Percentiles rank a stretch among this genome's conserved stretches.
Evolutionary conservation across 2,888 invertebrate genomes (phyloP).

Genomic region (Dasypogon diadema): DNA sequence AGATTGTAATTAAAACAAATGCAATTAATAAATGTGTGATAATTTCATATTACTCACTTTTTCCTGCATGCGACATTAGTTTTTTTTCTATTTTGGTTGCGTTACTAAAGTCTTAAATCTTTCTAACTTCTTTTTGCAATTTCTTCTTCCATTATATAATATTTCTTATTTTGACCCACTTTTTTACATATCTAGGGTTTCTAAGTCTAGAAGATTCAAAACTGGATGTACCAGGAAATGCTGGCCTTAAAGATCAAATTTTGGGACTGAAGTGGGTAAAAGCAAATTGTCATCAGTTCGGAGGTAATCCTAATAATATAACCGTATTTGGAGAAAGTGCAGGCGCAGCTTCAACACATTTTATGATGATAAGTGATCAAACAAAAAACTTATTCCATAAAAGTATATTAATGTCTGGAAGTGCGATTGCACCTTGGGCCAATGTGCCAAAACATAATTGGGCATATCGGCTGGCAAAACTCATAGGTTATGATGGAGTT

Average conservation of each 20-base stretch:
- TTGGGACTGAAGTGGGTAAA: slow-evolving; percentile 71
- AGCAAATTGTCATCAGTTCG: slow-evolving; percentile 69
- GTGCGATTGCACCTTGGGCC: slow-evolving; percentile 64
- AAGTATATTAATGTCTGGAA: slow-evolving; percentile 66
- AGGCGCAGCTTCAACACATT: slow-evolving; percentile 70
- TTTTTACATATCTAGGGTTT: slow-evolving; percentile 65
- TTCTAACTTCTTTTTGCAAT: too few species aligned
- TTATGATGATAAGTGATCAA: slow-evolving; percentile 69
- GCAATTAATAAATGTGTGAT: too few species aligned
- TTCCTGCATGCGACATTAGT: too few species aligned
- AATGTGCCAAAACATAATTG: slow-evolving; percentile 62
- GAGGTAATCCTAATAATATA: slow-evolving; percentile 70
- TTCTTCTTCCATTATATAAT: too few species aligned
- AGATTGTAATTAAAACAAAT: too few species aligned
- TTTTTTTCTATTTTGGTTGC: too few species aligned
- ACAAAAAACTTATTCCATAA: slow-evolving; percentile 67
- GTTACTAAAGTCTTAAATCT: too few species aligned
- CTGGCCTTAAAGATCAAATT: slow-evolving; percentile 71
- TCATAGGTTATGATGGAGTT: slow-evolving; percentile 64
- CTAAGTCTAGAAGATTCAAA: slow-evolving; percentile 68
- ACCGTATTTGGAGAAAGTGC: slow-evolving; percentile 72
- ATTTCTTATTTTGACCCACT: too few species aligned
- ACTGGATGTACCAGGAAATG: slow-evolving; percentile 70
- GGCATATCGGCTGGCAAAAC: slow-evolving; percentile 64
- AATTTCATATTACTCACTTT: too few species aligned